Conservation (phyloP, 1,140 invertebrate genomes). For the Drosophila asahinai region DNA sequence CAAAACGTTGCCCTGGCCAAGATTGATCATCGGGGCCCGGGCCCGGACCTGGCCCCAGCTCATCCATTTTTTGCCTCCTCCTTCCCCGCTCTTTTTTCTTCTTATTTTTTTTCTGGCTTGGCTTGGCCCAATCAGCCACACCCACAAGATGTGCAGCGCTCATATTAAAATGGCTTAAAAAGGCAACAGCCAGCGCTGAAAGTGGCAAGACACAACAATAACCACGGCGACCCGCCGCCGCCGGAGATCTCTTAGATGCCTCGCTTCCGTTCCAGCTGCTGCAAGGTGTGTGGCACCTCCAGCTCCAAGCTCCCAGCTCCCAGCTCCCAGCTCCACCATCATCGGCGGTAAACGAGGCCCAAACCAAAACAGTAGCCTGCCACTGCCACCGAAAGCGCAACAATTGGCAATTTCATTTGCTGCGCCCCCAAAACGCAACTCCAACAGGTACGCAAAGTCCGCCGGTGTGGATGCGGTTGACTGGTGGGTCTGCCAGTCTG, state of each 20-base stretch:
- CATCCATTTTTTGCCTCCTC: constrained; percentile 60
- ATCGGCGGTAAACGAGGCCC: constrained; percentile 42
- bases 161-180: constrained; percentile 70
- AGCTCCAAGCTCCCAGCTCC: constrained; percentile 17
- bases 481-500: neutral
- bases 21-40: constrained; percentile 67
- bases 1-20: constrained; percentile 65
- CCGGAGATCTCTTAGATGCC: constrained; percentile 36
- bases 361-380: constrained; percentile 59
- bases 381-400: constrained; percentile 68
- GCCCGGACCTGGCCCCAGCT: constrained; percentile 44
- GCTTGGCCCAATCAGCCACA: constrained; percentile 72
- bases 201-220: constrained; percentile 61
- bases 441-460: constrained; percentile 68
- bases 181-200: constrained; percentile 51
- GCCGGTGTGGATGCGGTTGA: constrained; percentile 13
- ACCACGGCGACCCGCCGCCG: constrained; percentile 20
- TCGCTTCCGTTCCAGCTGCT: constrained; percentile 71
- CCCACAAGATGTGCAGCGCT: constrained; percentile 67
- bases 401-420: constrained; percentile 81
- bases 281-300: constrained; percentile 74
- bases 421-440: constrained; percentile 69
- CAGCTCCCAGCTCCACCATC: constrained; percentile 33
- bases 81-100: neutral
- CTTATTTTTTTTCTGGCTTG: constrained; percentile 18